Percentiles rank a stretch among this genome's conserved stretches.
These are phyloP conservation scores for Lucilia cuprina DNA, from an alignment of 1,140 invertebrate species.

Conservation along the genomic window DNA sequence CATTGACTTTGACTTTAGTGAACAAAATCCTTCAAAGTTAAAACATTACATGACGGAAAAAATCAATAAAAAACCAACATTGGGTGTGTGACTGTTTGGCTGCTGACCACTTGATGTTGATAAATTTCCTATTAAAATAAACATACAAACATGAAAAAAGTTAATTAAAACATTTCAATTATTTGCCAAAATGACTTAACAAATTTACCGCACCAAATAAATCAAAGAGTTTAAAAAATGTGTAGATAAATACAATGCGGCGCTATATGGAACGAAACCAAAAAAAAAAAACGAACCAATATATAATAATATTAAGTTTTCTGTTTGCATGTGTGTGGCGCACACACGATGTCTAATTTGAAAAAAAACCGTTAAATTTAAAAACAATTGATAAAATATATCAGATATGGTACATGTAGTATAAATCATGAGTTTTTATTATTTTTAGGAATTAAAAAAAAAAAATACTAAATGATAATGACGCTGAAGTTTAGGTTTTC, in stretches of 20 bases:
- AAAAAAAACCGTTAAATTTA: too few relatives aligned
- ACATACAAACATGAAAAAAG: not conserved
- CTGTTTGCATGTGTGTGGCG: not conserved
- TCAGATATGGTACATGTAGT: too few relatives aligned
- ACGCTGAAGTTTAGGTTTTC: too few relatives aligned
- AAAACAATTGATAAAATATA: too few relatives aligned
- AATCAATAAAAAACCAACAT: not conserved
- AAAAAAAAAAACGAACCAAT: not conserved
- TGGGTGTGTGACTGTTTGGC: not conserved
- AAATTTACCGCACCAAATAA: not conserved
- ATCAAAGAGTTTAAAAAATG: not conserved
- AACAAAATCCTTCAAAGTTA: not conserved
- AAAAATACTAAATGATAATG: too few relatives aligned
- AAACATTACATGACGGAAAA: not conserved
- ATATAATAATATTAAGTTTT: not conserved
- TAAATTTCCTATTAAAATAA: not conserved
- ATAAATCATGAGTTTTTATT: too few relatives aligned
- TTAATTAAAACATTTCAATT: not conserved
- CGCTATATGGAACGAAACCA: not conserved
- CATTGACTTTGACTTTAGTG: not conserved
- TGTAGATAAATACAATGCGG: not conserved
- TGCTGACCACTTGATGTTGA: not conserved
- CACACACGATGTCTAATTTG: not conserved
- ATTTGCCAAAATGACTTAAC: slow-evolving; percentile 2
- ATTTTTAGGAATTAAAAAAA: too few relatives aligned